Evolutionary conservation across 1,140 invertebrate species (phyloP).

Genomic region (Littorina saxatilis): DNA sequence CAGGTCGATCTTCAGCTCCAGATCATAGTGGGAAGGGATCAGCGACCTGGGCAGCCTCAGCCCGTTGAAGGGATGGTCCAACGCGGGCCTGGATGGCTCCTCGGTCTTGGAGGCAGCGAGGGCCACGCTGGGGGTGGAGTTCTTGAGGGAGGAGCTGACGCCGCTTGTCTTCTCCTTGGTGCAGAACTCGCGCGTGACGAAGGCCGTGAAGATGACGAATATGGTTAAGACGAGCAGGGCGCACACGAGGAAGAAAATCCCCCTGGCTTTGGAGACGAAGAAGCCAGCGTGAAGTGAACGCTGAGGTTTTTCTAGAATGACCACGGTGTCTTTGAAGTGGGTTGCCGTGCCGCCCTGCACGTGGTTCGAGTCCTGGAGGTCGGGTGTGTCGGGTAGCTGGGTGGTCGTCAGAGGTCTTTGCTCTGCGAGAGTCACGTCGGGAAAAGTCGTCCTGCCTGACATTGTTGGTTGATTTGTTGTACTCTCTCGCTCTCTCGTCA

Average conservation of each 20-base stretch:
- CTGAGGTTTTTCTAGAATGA: not conserved
- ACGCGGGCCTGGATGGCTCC: not conserved
- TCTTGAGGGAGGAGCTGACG: not conserved
- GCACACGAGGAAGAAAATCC: not conserved
- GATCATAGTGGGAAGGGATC: constrained; percentile 56
- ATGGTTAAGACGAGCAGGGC: constrained; percentile 15
- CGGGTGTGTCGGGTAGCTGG: not conserved
- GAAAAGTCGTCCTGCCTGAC: constrained; percentile 11
- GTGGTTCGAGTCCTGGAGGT: not conserved
- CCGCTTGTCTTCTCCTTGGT: not conserved
- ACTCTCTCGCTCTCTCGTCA: too few relatives aligned
- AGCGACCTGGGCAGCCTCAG: constrained; percentile 56
- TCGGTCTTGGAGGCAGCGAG: not conserved
- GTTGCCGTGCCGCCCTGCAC: not conserved
- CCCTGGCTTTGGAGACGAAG: not conserved
- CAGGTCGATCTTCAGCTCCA: constrained; percentile 55
- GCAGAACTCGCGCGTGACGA: constrained; percentile 21
- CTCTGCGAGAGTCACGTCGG: constrained; percentile 36
- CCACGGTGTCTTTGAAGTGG: constrained; percentile 19
- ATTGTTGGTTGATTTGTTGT: not conserved
- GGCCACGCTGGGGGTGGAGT: too few relatives aligned
- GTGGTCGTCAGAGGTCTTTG: constrained; percentile 17
- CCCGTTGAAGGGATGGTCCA: constrained; percentile 43
- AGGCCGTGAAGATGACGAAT: constrained; percentile 25
- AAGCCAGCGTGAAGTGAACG: not conserved